Evolutionary conservation across 2,797 vertebrate species (phyloP).

Genomic region (Sebastiscus tertius): DNA sequence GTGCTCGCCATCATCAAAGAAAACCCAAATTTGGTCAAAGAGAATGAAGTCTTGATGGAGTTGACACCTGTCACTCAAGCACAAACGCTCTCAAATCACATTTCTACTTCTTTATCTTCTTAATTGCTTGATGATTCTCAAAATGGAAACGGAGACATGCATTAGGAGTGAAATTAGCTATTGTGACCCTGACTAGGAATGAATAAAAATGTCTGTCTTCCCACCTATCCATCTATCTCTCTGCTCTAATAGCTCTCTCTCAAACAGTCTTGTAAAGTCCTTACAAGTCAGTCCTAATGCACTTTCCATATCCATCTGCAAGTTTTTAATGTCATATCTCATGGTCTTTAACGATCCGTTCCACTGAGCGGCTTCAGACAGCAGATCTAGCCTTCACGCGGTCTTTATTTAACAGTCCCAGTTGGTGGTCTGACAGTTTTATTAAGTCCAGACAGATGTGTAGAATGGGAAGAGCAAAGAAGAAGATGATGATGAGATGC

Average conservation of each 20-base stretch:
- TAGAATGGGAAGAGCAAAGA: conserved; percentile 41
- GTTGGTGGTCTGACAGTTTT: conserved; percentile 68
- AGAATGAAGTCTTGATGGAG: not conserved
- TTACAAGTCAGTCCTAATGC: conserved; percentile 18
- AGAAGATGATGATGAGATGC: conserved; percentile 61
- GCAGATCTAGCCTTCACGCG: conserved; percentile 18
- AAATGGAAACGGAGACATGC: not conserved
- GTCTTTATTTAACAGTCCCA: conserved; percentile 67
- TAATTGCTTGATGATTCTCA: not conserved
- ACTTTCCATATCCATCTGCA: conserved; percentile 23
- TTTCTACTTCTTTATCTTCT: not conserved
- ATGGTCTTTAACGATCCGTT: conserved; percentile 43
- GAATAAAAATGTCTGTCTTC: not conserved
- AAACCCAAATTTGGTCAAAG: not conserved
- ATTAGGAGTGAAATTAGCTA: not conserved
- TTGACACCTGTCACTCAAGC: not conserved
- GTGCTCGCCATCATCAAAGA: not conserved
- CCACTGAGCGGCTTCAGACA: conserved; percentile 29
- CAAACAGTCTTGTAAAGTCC: conserved; percentile 4
- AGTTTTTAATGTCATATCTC: conserved; percentile 50
- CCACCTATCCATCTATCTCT: not conserved
- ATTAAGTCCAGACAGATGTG: conserved; percentile 63
- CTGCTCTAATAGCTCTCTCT: not conserved
- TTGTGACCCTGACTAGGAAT: not conserved
- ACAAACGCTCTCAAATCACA: not conserved